Evolutionary conservation across 2,797 vertebrate species (phyloP).

Genomic region (Neopelma chrysocephalum): DNA sequence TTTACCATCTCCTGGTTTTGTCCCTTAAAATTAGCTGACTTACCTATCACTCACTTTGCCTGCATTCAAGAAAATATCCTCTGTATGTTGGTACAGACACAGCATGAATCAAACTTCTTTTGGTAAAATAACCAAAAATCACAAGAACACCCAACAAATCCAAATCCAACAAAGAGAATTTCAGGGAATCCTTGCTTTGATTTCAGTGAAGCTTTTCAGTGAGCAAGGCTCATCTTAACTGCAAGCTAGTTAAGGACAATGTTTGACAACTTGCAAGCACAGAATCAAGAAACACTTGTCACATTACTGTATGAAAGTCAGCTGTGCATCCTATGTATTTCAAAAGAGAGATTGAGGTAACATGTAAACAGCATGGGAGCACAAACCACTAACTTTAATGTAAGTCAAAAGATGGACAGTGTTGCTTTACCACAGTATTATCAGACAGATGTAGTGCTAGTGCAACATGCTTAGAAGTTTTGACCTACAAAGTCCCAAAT

Average conservation of each 20-base stretch:
- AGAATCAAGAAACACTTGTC: background rate
- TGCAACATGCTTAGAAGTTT: background rate
- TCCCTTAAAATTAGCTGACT: background rate
- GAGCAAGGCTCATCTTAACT: background rate
- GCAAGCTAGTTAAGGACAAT: background rate
- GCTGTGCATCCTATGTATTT: background rate
- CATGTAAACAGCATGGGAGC: background rate
- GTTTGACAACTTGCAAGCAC: background rate
- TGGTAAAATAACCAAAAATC: background rate
- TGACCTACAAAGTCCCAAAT: background rate
- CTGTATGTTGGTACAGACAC: background rate
- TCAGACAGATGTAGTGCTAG: background rate
- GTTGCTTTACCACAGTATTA: background rate
- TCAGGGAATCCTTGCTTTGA: background rate
- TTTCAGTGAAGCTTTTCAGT: background rate
- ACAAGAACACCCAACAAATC: background rate
- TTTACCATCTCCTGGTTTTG: background rate
- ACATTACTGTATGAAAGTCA: background rate
- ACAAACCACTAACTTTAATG: rapidly evolving
- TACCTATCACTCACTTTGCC: background rate
- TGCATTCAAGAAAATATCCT: background rate
- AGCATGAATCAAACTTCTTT: background rate
- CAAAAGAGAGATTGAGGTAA: background rate
- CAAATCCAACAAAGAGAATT: background rate
- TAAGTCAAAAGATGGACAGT: background rate